These are phyloP conservation scores for Melinaea marsaeus DNA, from an alignment of 2,888 invertebrate species.

Conservation along the genomic window DNA sequence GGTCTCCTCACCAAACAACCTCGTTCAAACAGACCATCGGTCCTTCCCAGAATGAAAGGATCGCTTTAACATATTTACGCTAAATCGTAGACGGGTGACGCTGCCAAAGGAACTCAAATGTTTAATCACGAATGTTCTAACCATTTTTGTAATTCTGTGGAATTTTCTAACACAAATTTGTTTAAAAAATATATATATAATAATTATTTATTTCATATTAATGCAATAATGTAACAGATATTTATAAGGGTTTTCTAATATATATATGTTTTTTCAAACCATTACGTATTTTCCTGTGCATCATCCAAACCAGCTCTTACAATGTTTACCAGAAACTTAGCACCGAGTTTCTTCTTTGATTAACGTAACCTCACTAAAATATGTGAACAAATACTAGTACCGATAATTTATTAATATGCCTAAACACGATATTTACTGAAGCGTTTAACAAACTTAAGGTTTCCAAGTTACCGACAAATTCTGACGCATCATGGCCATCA, in stretches of 20 bases:
- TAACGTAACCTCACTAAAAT: conserved; percentile 60
- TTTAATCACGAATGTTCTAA: conserved; percentile 54
- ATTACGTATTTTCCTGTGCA: not conserved
- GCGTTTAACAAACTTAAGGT: conserved; percentile 36
- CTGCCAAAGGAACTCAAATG: conserved; percentile 50
- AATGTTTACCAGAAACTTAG: conserved; percentile 56
- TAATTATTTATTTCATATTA: too few species aligned
- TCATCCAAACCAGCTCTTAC: conserved; percentile 33
- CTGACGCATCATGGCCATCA: conserved; percentile 2
- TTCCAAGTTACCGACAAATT: conserved; percentile 16
- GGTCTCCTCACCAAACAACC: conserved; percentile 45
- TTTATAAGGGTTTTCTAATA: too few species aligned
- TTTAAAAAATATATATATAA: not conserved
- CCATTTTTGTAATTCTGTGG: conserved; percentile 60
- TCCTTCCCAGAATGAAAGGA: conserved; percentile 60
- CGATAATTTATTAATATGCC: conserved; percentile 63
- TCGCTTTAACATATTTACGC: conserved; percentile 55
- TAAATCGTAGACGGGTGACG: conserved; percentile 45
- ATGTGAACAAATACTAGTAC: conserved; percentile 47
- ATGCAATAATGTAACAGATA: too few species aligned
- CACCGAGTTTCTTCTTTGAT: conserved; percentile 55
- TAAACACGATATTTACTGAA: conserved; percentile 40
- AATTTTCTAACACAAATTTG: conserved; percentile 29
- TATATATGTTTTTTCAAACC: not conserved
- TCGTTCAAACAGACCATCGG: conserved; percentile 42